Evolutionary conservation across 2,113 vertebrate genomes (phyloP).

Genomic region (Callipepla californica): DNA sequence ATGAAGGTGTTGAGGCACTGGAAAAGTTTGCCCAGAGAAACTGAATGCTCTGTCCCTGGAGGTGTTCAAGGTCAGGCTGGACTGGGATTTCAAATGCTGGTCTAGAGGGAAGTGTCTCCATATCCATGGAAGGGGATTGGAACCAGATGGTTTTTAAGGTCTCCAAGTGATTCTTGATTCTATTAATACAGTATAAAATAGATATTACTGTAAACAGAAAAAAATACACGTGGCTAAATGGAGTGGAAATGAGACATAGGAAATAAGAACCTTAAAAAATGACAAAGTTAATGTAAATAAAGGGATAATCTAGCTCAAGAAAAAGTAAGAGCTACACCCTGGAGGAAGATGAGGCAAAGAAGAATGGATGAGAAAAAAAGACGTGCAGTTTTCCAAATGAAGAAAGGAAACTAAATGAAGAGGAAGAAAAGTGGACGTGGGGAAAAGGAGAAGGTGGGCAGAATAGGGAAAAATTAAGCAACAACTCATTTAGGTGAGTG

Average conservation of each 20-base stretch:
- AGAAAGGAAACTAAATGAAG: not conserved
- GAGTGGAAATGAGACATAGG: not conserved
- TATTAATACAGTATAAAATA: not conserved
- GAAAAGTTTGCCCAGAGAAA: not conserved
- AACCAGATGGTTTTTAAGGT: not conserved
- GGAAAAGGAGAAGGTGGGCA: not conserved
- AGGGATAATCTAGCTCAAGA: not conserved
- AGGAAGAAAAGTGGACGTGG: not conserved
- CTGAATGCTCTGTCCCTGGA: not conserved
- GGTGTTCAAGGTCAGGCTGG: not conserved
- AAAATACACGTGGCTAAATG: not conserved
- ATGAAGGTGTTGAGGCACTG: not conserved
- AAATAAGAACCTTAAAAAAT: not conserved
- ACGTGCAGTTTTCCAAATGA: not conserved
- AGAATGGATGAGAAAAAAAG: not conserved
- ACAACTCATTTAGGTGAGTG: not conserved
- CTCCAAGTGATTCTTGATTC: not conserved
- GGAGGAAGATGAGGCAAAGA: not conserved
- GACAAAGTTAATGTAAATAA: not conserved
- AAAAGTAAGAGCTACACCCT: not conserved
- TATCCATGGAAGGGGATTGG: not conserved
- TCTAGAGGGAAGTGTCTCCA: not conserved
- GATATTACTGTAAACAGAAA: not conserved
- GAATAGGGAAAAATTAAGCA: not conserved
- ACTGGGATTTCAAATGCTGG: not conserved